Evolutionary conservation across 2,888 invertebrate species (phyloP).

Genomic region (Hedya salicella): DNA sequence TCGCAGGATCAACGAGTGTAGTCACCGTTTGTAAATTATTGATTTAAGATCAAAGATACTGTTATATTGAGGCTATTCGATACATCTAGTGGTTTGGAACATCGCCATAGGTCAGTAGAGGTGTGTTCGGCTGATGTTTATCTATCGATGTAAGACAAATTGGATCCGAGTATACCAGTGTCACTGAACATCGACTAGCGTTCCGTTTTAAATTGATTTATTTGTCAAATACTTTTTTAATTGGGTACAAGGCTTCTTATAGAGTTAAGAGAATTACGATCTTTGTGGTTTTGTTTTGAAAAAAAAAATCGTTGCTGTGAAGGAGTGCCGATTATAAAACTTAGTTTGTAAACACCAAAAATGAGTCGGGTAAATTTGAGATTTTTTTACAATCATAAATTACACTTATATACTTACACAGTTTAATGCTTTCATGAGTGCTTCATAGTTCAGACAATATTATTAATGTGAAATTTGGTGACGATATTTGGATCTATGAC

Average conservation of each 20-base stretch:
- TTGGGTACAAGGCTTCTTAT: conserved; percentile 37
- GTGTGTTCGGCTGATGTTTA: conserved; percentile 67
- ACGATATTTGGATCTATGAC: no score
- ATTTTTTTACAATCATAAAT: no score
- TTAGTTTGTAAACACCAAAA: no score
- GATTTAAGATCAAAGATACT: conserved; percentile 37
- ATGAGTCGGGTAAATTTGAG: no score
- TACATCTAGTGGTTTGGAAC: conserved; percentile 33
- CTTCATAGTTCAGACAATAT: no score
- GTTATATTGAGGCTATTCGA: conserved; percentile 37
- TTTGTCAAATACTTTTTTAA: conserved; percentile 45
- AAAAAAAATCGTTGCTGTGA: background rate
- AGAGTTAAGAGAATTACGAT: conserved; percentile 16
- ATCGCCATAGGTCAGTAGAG: conserved; percentile 54
- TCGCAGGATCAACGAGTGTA: background rate
- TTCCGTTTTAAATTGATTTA: conserved; percentile 62
- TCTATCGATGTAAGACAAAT: conserved; percentile 77
- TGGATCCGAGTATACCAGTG: conserved; percentile 67
- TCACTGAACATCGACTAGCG: conserved; percentile 61
- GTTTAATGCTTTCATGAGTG: no score
- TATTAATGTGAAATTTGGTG: no score
- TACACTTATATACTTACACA: no score
- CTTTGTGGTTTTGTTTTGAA: background rate
- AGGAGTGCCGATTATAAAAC: background rate
- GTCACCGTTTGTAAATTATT: conserved; percentile 25